phyloP scores from a whole-genome alignment of 2,888 invertebrate genomes.

The Sinodicranocentrus sp. region DNA sequence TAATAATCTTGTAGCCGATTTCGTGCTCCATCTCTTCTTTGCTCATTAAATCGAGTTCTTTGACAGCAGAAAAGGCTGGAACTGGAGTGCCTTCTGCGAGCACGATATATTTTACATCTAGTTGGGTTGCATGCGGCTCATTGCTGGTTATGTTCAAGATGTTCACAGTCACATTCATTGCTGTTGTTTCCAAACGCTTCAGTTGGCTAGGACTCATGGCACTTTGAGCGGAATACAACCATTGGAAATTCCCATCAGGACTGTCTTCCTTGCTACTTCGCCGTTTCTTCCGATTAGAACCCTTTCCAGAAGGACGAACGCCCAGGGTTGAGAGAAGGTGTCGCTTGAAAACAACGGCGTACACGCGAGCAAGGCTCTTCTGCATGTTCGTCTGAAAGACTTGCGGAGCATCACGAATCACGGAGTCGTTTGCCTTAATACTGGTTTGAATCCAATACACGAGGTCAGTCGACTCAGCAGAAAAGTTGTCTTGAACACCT shows the following conservation, averaged over 20 bases:
- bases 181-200: constrained; percentile 69
- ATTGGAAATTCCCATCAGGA: constrained; percentile 1
- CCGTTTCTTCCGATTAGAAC: background rate
- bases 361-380: constrained; percentile 73
- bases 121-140: constrained; percentile 17
- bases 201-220: constrained; percentile 48
- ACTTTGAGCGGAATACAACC: constrained; percentile 43
- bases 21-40: constrained; percentile 74
- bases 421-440: constrained; percentile 68
- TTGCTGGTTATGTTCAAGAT: constrained; percentile 70
- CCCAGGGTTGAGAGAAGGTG: constrained; percentile 73
- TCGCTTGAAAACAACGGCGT: constrained; percentile 76
- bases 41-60: constrained; percentile 71
- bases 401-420: constrained; percentile 25
- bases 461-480: constrained; percentile 52
- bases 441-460: constrained; percentile 75
- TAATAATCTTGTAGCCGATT: constrained; percentile 75
- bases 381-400: constrained; percentile 72
- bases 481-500: constrained; percentile 25
- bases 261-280: background rate
- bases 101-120: constrained; percentile 73
- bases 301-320: constrained; percentile 47
- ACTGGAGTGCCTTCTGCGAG: constrained; percentile 75
- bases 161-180: constrained; percentile 74
- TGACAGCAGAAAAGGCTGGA: constrained; percentile 73